These are phyloP conservation scores for Drosophila elegans DNA, from an alignment of 1,140 invertebrate genomes.

Conservation along the genomic window DNA sequence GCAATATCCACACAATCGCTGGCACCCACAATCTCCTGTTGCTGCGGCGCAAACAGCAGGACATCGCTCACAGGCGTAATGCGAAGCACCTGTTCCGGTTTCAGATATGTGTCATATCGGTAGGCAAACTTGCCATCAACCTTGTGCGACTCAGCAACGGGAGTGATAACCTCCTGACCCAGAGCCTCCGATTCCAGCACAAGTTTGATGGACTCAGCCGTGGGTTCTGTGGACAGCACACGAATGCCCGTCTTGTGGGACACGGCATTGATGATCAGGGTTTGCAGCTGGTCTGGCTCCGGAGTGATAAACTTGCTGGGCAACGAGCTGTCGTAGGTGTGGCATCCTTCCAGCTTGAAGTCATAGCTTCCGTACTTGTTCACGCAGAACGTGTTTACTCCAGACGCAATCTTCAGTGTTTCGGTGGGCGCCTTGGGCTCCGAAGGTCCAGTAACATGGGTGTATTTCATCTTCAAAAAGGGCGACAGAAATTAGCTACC, in stretches of 20 bases:
- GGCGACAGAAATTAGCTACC: neutral
- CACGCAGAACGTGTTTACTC: constrained; percentile 89
- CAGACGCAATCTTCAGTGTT: constrained; percentile 80
- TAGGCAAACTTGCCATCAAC: constrained; percentile 85
- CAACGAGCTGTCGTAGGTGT: constrained; percentile 88
- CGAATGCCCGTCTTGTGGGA: constrained; percentile 85
- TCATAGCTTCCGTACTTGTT: constrained; percentile 89
- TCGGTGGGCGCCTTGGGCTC: constrained; percentile 52
- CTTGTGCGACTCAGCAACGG: constrained; percentile 75
- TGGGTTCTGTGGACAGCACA: constrained; percentile 81
- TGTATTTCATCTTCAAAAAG: constrained; percentile 66
- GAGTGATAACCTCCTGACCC: constrained; percentile 78
- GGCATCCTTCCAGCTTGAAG: constrained; percentile 92
- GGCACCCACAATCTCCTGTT: constrained; percentile 87
- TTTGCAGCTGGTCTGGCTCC: constrained; percentile 69
- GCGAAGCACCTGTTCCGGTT: constrained; percentile 87
- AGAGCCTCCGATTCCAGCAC: constrained; percentile 77
- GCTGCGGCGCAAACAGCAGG: constrained; percentile 90
- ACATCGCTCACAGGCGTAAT: constrained; percentile 88
- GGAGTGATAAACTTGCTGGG: constrained; percentile 75
- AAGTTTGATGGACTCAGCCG: constrained; percentile 78
- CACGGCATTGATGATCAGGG: constrained; percentile 82
- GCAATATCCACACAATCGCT: constrained; percentile 90
- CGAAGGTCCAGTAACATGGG: constrained; percentile 48
- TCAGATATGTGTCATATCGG: constrained; percentile 86